Evolutionary conservation across 2,797 vertebrate genomes (phyloP).

Genomic region (Acomys russatus): DNA sequence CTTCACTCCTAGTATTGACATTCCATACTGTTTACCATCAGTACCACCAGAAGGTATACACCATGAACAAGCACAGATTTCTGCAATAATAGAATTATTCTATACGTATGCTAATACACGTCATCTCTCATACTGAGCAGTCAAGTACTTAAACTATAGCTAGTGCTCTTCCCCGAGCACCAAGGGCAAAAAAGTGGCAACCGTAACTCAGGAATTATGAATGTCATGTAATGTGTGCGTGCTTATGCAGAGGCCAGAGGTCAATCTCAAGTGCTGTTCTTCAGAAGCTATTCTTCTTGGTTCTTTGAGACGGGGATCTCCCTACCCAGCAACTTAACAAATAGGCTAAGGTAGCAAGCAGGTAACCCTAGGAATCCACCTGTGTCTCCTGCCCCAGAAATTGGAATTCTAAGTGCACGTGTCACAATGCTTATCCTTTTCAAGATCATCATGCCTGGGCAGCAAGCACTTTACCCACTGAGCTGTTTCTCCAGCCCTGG

Average conservation of each 20-base stretch:
- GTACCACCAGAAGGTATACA: constrained; percentile 5
- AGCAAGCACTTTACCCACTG: neutral
- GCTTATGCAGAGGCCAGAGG: neutral
- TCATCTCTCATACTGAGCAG: neutral
- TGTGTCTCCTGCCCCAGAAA: neutral
- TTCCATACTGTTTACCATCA: neutral
- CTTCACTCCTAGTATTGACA: neutral
- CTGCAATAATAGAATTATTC: neutral
- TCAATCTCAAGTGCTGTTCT: neutral
- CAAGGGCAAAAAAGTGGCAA: neutral
- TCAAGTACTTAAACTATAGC: neutral
- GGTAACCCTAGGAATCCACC: neutral
- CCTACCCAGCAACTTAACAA: neutral
- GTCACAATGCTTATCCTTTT: neutral
- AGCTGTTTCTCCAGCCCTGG: neutral
- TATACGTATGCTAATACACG: neutral
- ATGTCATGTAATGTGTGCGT: neutral
- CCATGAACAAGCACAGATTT: neutral
- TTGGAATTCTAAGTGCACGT: neutral
- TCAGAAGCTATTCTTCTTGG: neutral
- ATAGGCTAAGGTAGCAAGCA: neutral
- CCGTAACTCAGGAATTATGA: neutral
- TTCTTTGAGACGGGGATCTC: neutral
- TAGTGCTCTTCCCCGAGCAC: neutral
- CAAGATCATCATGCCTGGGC: neutral